A percentile compares a stretch with the other conserved stretches of the same genome.
Evolutionary conservation across 2,113 vertebrate genomes (phyloP).

Genomic region (Patagioenas fasciata): DNA sequence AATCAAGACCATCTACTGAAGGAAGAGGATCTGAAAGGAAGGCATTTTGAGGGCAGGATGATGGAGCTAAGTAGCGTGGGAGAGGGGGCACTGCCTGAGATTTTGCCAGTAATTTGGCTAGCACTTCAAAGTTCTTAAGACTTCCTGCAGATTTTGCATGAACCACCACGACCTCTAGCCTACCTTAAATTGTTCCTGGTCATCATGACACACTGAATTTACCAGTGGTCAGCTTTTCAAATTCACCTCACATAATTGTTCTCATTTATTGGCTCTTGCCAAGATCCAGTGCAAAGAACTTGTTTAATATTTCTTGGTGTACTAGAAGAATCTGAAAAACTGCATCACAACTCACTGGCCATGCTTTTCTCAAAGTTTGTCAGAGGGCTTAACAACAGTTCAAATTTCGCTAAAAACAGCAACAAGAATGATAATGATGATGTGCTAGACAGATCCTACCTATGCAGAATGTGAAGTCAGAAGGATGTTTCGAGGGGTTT

Average conservation of each 20-base stretch:
- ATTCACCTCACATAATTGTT: not conserved
- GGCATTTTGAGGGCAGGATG: not conserved
- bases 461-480: not conserved
- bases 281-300: not conserved
- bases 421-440: not conserved
- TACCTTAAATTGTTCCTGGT: not conserved
- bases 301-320: not conserved
- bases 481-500: not conserved
- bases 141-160: slow-evolving; percentile 10
- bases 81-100: not conserved
- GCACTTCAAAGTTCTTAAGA: slow-evolving; percentile 8
- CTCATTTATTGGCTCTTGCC: not conserved
- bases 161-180: not conserved
- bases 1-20: not conserved
- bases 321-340: not conserved
- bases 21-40: not conserved
- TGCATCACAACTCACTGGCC: not conserved
- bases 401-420: not conserved
- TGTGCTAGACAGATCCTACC: not conserved
- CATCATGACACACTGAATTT: not conserved
- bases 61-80: not conserved
- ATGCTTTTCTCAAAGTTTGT: not conserved
- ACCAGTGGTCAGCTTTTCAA: not conserved
- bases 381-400: not conserved
- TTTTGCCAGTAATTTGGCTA: slow-evolving; percentile 18